Evolutionary conservation across 2,113 vertebrate genomes (phyloP), one percentile per base, ranked within the genome.

Genomic region (Psilopsiagon aymara): DNA sequence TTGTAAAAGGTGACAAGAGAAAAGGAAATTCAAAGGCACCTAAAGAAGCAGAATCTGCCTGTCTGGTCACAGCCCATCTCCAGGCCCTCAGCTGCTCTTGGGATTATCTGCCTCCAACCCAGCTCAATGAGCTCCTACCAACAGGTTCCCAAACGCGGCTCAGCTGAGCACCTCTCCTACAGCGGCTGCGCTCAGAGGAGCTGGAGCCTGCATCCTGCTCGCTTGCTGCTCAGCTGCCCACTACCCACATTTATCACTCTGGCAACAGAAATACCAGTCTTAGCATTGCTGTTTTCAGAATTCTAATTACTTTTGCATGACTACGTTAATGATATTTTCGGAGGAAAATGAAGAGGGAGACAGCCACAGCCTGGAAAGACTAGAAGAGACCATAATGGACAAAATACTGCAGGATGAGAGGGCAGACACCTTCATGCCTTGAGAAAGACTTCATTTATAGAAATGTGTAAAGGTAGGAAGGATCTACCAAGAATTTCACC

Each of bases 1-100:
- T 0, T 18, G 12, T 57, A 70, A 52, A 57, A 78, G 31, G 10
- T 1, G 1, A 68, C 0, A 1, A 69, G 19, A 85, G 24, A 31
- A 88, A 79, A 47, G 69, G 69, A 53, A 70, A 12, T 35, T 39
- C 11, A 75, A 76, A 59, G 0, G 2, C 15, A 76, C 27, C 31
- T n/a, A 19, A 76, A 67, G 27, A 17, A 92, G 28, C 17, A 49
- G 43, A 71, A 63, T 29, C 31, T 41, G 52, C 46, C 53, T 15
- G 31, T 8, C 7, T 70, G 35, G 7, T 52, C 7, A 2, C 15
- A 0, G 0, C 11, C 43, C 62, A 78, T 13, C 31, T 71, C 76
- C 24, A 70, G n/a, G 10, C 29, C 37, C 49, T 70, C 81, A 73
- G 6, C 3, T 49, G 24, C n/a, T 55, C 41, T 59, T 1, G 0